Base-by-base conservation (phyloP, 1,140 invertebrate species). In the Arctopsyche grandis region DNA sequence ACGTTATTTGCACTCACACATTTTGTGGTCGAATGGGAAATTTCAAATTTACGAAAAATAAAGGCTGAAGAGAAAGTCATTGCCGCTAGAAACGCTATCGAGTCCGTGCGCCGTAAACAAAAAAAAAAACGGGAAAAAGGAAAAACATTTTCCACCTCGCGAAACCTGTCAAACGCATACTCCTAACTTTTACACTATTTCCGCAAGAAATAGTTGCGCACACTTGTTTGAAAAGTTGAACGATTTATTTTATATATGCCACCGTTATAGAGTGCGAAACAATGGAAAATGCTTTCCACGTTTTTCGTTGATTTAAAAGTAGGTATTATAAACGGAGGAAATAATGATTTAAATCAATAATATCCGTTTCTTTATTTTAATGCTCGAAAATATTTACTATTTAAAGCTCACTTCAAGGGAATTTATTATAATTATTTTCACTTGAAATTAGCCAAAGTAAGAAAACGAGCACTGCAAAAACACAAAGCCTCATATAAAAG, bases 131-230 rank as follows among this genome's bases (percentile, higher is more conserved):
- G 12, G 5, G 14, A 52, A 74, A 52, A 74, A n/a, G 48, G 26
- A 75, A 75, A 75, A 75, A 48, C 9, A 12, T 75, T 75, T 52
- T 75, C 46, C 46, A 7, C 24, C 73, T 14, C 14, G 48, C 52
- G 21, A 1, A 56, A 75, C 48, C 73, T 75, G 73, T 75, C 73
- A 75, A 75, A 60, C 52, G 52, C 73, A 75, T 26, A 44, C 73
- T 48, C 21, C 56, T 10, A 75, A 75, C 73, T 75, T 75, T 75
- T 75, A 75, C 73, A 75, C 73, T 75, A 75, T 75, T 75, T 75
- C 73, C 44, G 29, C 22, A 75, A 75, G 73, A 56, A 75, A 75
- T 75, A 75, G 73, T 75, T 75, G n/a, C 73, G 48, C 44, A 75
- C 52, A 75, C 73, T 75, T 75, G 73, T 75, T 75, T 12, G 73